Evolutionary conservation across 2,113 vertebrate species (phyloP).

Genomic region (Macaca mulatta): DNA sequence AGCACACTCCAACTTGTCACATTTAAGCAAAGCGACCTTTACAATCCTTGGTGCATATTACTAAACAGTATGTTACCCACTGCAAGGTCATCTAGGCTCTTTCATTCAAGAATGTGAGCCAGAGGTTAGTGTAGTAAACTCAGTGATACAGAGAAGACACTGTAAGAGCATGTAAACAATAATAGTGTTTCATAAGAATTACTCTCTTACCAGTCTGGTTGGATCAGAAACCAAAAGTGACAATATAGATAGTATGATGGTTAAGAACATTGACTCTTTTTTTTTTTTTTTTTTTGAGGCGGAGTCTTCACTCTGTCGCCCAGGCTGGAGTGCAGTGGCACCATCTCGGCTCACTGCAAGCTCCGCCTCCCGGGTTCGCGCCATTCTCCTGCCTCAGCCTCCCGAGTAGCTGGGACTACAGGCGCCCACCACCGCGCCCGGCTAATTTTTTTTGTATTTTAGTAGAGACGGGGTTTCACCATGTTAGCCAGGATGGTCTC

Average conservation of each 20-base stretch:
- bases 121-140: slow-evolving; percentile 15
- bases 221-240: neutral
- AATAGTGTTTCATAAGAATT: neutral
- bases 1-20: neutral
- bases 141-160: neutral
- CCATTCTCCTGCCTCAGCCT: no score
- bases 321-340: no score
- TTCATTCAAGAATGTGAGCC: neutral
- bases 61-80: neutral
- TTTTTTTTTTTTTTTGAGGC: no score
- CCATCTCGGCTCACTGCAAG: no score
- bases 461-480: no score
- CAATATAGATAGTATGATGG: neutral
- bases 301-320: no score
- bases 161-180: neutral
- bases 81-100: neutral
- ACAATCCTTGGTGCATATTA: neutral
- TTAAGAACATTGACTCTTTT: neutral
- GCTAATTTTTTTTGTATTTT: no score
- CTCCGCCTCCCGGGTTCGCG: no score
- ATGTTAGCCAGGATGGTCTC: no score
- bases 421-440: no score
- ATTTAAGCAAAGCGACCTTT: neutral
- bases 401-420: no score
- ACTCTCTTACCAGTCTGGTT: neutral